Base-by-base conservation (phyloP, 2,797 vertebrate species). In the Gymnopithys bicolor region DNA sequence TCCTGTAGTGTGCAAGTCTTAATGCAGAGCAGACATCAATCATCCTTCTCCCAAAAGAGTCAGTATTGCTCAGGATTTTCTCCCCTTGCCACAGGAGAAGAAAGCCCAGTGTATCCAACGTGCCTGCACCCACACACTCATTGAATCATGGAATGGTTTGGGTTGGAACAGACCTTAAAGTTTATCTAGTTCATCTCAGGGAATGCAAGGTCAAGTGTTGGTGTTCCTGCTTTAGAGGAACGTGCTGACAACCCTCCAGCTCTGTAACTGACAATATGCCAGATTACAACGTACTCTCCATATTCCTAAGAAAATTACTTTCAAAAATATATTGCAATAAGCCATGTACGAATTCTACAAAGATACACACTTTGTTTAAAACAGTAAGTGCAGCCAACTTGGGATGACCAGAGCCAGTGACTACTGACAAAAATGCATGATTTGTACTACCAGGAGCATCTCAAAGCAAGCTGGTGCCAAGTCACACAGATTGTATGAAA, bases 271-370 rank as follows among this genome's bases (percentile, higher is more conserved):
- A 43, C 60, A 33, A 6, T 3, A 7, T 5, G 17, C n/a, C 27
- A 8, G 28, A 64, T 45, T 6, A 35, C 17, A 16, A 12, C 1
- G 11, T 23, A 21, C 35, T 52, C 28, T 12, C 49, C 19, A 3
- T 9, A 45, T 3, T 15, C 51, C 33, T 13, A 19, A 32, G 22
- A 27, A 51, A 74, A 69, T 27, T 4, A 43, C 53, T 63, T 14
- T 24, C 23, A 37, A 7, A 78, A 55, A 18, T 45, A 5, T 9
- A 69, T 43, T 5, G 52, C 52, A 67, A 8, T 45, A 68, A 62
- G 49, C 17, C 1, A 0, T 11, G 5, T 33, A 39, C 1, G 0
- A 48, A 45, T 24, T 52, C 48, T 41, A 84, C 45, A 51, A 17
- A 63, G 35, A 81, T 12, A 46, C 0, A 3, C 7, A 28, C 28